These are phyloP conservation scores for Spinus pinus DNA, from an alignment of 2,797 vertebrate species.

Conservation along the genomic window DNA sequence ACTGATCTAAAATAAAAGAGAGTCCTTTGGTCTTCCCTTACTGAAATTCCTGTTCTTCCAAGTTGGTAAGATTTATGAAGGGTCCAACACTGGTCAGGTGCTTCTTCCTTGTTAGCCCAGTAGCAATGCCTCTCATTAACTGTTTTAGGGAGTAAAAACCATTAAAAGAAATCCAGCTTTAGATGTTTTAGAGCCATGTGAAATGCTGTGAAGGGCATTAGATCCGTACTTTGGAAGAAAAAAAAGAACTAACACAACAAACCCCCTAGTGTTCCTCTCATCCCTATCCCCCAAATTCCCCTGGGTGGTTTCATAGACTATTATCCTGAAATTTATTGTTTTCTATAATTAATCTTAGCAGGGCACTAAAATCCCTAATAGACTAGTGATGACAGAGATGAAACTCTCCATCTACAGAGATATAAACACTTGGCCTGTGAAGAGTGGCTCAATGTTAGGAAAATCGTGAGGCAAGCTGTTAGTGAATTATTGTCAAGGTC, in stretches of 20 bases:
- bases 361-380: background rate
- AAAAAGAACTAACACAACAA: background rate
- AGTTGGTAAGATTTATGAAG: background rate
- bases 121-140: background rate
- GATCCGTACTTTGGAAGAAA: background rate
- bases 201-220: background rate
- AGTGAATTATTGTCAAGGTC: conserved; percentile 79
- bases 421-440: conserved; percentile 23
- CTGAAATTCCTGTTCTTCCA: background rate
- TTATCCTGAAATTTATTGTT: background rate
- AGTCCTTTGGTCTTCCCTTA: background rate
- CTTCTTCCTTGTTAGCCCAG: background rate
- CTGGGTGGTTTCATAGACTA: background rate
- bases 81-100: background rate
- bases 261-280: background rate
- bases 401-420: background rate
- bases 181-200: background rate
- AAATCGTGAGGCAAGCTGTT: conserved; percentile 61
- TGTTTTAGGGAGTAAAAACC: background rate
- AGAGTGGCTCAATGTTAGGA: conserved; percentile 53
- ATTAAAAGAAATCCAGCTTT: background rate
- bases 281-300: background rate
- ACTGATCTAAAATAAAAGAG: background rate
- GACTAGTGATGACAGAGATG: background rate
- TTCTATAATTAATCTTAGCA: background rate